A percentile compares a stretch with the other conserved stretches of the same genome.
Evolutionary conservation across 2,113 vertebrate genomes (phyloP).

Genomic region (Opisthocomus hoazin): DNA sequence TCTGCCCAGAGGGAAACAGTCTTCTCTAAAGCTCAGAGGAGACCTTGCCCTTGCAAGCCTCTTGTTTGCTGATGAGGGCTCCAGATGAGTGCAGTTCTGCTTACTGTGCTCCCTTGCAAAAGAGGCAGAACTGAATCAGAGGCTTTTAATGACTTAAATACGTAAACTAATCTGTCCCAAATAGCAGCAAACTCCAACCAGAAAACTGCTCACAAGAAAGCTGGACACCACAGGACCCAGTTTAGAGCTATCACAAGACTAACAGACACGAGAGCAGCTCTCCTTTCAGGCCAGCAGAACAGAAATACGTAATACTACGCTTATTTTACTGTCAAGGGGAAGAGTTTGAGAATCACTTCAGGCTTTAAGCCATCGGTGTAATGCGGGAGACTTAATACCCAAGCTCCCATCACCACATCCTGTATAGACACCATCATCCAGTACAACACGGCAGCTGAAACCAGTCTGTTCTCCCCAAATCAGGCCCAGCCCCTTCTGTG

Average conservation of each 20-base stretch:
- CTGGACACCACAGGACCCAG: not conserved
- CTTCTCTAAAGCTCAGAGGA: slow-evolving; percentile 50
- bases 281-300: not conserved
- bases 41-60: slow-evolving; percentile 57
- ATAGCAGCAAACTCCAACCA: not conserved
- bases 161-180: not conserved
- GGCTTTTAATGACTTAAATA: slow-evolving; percentile 1
- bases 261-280: not conserved
- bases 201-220: not conserved
- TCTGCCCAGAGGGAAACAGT: slow-evolving; percentile 53
- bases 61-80: slow-evolving; percentile 53
- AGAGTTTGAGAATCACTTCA: not conserved
- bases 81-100: not conserved
- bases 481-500: not conserved
- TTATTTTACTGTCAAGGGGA: not conserved
- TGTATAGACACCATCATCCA: not conserved
- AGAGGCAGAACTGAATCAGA: slow-evolving; percentile 37
- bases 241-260: slow-evolving; percentile 14
- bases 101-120: not conserved
- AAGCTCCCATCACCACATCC: not conserved
- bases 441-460: not conserved
- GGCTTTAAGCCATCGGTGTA: not conserved
- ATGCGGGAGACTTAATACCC: not conserved
- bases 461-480: not conserved
- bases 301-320: not conserved